A percentile compares a stretch with the other conserved stretches of the same genome.
These are phyloP conservation scores for Anarsia innoxiella DNA, from an alignment of 2,888 invertebrate species.

Conservation along the genomic window DNA sequence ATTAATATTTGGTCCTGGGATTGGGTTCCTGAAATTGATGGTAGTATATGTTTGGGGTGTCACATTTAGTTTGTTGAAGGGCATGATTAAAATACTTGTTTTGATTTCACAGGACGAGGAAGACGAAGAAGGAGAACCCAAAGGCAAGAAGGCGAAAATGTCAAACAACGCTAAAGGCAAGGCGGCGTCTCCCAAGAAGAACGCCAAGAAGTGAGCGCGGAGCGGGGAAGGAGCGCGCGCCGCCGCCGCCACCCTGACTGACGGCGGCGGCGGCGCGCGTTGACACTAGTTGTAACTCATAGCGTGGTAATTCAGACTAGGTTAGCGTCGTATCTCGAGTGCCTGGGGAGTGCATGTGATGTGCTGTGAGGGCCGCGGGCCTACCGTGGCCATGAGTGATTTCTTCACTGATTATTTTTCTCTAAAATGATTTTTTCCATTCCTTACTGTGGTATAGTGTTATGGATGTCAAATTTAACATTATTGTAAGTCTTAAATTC, in stretches of 20 bases:
- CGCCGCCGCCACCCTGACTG: conserved; percentile 17
- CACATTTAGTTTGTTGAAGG: too few species aligned
- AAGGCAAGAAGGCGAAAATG: conserved; percentile 86
- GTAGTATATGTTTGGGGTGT: too few species aligned
- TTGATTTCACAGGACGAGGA: conserved; percentile 83
- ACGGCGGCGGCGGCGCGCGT: conserved; percentile 19
- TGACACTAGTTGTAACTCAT: conserved; percentile 45
- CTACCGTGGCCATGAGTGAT: conserved; percentile 22
- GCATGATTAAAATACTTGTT: too few species aligned
- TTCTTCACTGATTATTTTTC: conserved; percentile 45
- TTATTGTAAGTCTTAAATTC: conserved; percentile 14
- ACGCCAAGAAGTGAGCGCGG: conserved; percentile 71
- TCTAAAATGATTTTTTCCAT: conserved; percentile 58
- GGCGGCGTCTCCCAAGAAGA: conserved; percentile 82
- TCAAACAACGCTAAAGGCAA: conserved; percentile 82
- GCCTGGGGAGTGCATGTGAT: conserved; percentile 8
- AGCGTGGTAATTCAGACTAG: conserved; percentile 59
- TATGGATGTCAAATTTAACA: conserved; percentile 56
- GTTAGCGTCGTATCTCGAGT: conserved; percentile 52
- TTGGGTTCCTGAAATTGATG: too few species aligned
- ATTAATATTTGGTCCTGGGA: too few species aligned
- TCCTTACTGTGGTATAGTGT: conserved; percentile 72
- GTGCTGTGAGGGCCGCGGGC: neutral
- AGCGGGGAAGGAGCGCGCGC: conserved; percentile 16
- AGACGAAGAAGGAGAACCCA: conserved; percentile 85